Conservation (phyloP, 2,113 vertebrate species). For the Carollia perspicillata region DNA sequence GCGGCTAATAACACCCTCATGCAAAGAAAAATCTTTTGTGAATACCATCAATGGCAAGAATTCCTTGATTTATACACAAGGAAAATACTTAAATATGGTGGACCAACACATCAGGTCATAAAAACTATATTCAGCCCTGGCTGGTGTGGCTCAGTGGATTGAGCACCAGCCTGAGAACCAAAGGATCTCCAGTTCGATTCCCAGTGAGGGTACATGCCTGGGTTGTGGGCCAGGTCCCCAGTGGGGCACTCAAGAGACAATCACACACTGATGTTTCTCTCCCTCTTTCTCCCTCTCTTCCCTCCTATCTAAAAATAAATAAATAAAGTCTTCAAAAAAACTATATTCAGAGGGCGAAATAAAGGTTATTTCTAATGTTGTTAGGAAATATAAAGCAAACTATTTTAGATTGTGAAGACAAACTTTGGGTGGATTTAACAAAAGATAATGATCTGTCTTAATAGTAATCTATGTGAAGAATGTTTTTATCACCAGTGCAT, state of each 20-base stretch:
- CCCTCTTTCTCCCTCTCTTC: too few species aligned
- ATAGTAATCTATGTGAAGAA: background rate
- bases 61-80: background rate
- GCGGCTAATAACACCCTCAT: too few species aligned
- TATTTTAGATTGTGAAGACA: background rate
- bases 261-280: too few species aligned
- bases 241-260: too few species aligned
- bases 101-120: background rate
- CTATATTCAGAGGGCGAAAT: background rate
- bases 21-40: background rate
- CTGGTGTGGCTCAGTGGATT: too few species aligned
- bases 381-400: background rate
- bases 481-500: conserved; percentile 29
- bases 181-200: too few species aligned
- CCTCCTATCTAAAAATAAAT: too few species aligned
- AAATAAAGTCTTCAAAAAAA: background rate
- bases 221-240: too few species aligned
- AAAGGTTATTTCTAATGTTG: background rate
- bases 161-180: too few species aligned
- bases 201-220: too few species aligned
- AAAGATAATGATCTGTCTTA: background rate
- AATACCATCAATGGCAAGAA: background rate
- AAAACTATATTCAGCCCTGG: background rate
- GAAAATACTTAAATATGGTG: background rate
- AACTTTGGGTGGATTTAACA: background rate